Evolutionary conservation across 92 coral and sea anemone genomes (phyloP), one percentile per base, ranked within the genome.

Genomic region (Scolanthus callimorphus): DNA sequence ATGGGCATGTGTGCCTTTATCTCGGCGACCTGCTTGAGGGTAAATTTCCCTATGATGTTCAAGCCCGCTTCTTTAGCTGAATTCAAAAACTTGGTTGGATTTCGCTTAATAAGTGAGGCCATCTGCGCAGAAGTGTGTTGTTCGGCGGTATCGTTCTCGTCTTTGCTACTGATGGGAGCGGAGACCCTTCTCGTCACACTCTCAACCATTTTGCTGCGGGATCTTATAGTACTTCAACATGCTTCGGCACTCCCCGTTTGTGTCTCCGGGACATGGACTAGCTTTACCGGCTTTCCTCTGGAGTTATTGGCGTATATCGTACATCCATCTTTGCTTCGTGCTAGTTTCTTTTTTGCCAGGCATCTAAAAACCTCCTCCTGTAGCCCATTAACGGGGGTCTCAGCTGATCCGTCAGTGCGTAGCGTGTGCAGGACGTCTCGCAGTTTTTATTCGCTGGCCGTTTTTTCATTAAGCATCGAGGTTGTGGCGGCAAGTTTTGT

Each of bases 1-100:
- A 75, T 75, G 24, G 82, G 74, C 75, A 75, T 75, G 52, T 66
- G 74, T 29, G 74, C 52, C 27, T 75, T 75, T 0, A 75, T 48
- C 25, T 75, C 74, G 11, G 71, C 71, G 27, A 62, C 71, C 65
- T 62, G 24, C 9, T 57, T 34, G 6, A 34, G 15, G 15, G 9
- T 34, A 15, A 34, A 34, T 34, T 34, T 34, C 9, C 9, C 15
- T 34, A 34, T 34, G 43, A 34, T 34, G 9, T 34, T 34, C 43
- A 34, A 6, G 9, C 43, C 43, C 43, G 43, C 43, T 34, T 34
- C 43, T 34, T 34, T 34, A 34, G 43, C 43, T 37, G 65, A 62
- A 24, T 63, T 20, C 21, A 73, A 11, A 48, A 51, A 73, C 45
- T 62, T 37, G 12, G 39, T 41, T 21, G n/a, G 31, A 45, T 48